A percentile compares a stretch with the other conserved stretches of the same genome.
Conservation (phyloP, 2,113 vertebrate genomes). For the Ailurus styani region DNA sequence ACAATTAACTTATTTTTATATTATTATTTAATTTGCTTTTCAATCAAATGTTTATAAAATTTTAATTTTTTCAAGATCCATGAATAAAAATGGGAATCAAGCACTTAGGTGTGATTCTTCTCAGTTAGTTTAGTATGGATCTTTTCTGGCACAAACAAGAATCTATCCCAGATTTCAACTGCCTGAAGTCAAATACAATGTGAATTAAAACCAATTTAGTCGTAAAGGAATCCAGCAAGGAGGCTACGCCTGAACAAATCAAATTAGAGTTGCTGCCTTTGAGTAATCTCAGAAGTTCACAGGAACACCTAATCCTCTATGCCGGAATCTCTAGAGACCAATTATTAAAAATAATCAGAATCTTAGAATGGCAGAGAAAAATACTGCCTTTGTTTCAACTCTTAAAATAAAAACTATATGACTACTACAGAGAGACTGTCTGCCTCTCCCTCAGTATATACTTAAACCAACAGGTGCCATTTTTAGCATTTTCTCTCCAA, state of each 20-base stretch:
- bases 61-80: not conserved
- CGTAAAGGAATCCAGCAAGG: not conserved
- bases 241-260: not conserved
- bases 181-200: not conserved
- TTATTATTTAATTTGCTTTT: not conserved
- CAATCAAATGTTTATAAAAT: not conserved
- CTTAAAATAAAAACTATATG: not conserved
- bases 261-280: not conserved
- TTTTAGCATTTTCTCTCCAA: not conserved
- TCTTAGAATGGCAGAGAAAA: not conserved
- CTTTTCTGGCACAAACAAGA: not conserved
- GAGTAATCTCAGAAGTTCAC: not conserved
- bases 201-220: not conserved
- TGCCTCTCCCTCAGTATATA: not conserved
- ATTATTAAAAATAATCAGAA: not conserved
- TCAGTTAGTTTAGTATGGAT: not conserved
- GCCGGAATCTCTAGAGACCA: not conserved
- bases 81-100: not conserved
- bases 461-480: not conserved
- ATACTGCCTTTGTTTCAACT: not conserved
- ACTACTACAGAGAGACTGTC: not conserved
- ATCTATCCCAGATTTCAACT: not conserved
- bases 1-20: slow-evolving; percentile 29
- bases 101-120: not conserved
- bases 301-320: not conserved